A percentile compares a stretch with the other conserved stretches of the same genome.
phyloP scores from a whole-genome alignment of 2,113 vertebrate species.

The Empidonax traillii region DNA sequence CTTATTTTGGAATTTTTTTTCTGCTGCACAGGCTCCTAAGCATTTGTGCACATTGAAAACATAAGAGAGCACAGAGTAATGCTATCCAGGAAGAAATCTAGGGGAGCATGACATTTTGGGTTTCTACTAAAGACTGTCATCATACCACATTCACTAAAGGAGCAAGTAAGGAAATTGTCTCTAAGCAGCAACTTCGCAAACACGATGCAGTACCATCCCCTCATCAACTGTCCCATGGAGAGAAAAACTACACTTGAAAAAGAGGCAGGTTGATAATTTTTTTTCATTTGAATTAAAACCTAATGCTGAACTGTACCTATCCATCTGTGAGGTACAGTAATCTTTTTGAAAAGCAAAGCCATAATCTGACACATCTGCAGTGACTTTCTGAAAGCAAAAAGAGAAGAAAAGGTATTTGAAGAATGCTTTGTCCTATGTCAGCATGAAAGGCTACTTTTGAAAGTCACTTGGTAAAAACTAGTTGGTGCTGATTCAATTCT shows the following conservation, averaged over 20 bases:
- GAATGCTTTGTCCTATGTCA: rapidly evolving
- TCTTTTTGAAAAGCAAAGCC: neutral
- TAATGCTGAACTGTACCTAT: neutral
- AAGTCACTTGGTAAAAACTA: neutral
- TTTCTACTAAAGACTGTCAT: neutral
- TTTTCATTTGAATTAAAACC: neutral
- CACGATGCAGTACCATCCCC: neutral
- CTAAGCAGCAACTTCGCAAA: neutral
- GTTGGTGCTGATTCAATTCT: neutral
- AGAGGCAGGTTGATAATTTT: neutral
- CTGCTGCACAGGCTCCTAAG: neutral
- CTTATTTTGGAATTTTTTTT: neutral
- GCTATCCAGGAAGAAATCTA: neutral
- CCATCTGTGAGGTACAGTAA: neutral
- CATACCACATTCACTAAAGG: neutral
- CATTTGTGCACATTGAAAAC: neutral
- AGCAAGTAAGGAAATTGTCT: neutral
- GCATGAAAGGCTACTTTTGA: neutral
- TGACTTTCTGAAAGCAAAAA: neutral
- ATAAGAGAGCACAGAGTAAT: neutral
- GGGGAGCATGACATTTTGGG: neutral
- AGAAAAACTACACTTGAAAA: neutral
- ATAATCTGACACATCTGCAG: neutral
- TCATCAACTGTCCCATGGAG: neutral
- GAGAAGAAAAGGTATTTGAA: neutral